Conservation (phyloP, 2,888 invertebrate genomes). For the Volucella bombylans region DNA sequence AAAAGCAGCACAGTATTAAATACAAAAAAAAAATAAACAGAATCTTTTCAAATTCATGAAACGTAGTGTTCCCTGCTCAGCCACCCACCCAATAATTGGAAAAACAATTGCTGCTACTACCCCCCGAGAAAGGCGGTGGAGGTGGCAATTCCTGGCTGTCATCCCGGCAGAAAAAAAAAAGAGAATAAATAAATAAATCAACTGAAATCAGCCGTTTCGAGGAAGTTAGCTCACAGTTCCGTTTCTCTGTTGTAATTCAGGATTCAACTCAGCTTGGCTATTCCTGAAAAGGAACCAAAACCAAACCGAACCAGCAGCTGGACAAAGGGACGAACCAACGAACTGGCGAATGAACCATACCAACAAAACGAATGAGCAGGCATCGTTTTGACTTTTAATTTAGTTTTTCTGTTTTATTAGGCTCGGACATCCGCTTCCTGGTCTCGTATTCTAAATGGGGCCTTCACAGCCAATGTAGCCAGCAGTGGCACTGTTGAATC, state of each 20-base stretch:
- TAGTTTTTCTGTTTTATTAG: slow-evolving; percentile 59
- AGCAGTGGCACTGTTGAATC: slow-evolving; percentile 37
- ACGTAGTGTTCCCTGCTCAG: slow-evolving; percentile 51
- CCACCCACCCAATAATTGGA: slow-evolving; percentile 70
- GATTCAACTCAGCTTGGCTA: not conserved
- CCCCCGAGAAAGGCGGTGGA: slow-evolving; percentile 26
- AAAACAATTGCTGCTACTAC: slow-evolving; percentile 68
- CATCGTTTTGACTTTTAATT: slow-evolving; percentile 68
- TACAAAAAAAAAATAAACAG: slow-evolving; percentile 22
- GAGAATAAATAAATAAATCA: slow-evolving; percentile 69
- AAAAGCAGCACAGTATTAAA: slow-evolving; percentile 19
- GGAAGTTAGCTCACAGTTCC: slow-evolving; percentile 67
- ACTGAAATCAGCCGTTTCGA: slow-evolving; percentile 69
- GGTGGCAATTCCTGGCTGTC: not conserved
- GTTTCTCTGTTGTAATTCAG: slow-evolving; percentile 31
- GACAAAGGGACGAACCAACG: slow-evolving; percentile 11
- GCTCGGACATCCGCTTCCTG: slow-evolving; percentile 51
- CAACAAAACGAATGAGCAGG: slow-evolving; percentile 25
- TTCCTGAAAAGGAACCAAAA: slow-evolving; percentile 4
- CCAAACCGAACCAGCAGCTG: not conserved
- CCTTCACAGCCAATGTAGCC: slow-evolving; percentile 18
- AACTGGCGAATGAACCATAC: slow-evolving; percentile 1
- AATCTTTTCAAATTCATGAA: slow-evolving; percentile 66
- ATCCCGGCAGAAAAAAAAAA: slow-evolving; percentile 26
- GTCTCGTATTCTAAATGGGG: slow-evolving; percentile 38